These are phyloP conservation scores for Drosophila monieri DNA, from an alignment of 2,888 invertebrate genomes.

Conservation along the genomic window DNA sequence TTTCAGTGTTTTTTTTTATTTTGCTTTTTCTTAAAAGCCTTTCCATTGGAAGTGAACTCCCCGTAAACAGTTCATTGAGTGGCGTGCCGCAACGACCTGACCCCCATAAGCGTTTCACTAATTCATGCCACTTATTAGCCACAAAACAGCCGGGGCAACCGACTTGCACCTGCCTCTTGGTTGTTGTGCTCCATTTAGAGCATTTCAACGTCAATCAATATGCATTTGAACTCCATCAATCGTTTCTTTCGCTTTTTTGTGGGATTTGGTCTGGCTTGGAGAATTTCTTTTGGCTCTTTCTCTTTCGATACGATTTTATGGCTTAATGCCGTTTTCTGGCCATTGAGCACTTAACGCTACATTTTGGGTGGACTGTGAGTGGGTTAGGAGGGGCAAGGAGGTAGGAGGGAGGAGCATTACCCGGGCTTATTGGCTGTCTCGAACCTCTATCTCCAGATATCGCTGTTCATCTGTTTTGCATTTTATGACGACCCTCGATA, in stretches of 20 bases:
- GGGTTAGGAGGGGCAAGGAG: neutral
- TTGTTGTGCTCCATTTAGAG: slow-evolving; percentile 70
- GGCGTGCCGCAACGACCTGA: slow-evolving; percentile 63
- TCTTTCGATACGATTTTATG: slow-evolving; percentile 64
- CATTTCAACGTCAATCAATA: slow-evolving; percentile 80
- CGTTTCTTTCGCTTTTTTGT: slow-evolving; percentile 49
- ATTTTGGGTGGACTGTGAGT: slow-evolving; percentile 39
- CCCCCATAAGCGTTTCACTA: slow-evolving; percentile 79
- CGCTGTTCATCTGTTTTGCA: slow-evolving; percentile 65
- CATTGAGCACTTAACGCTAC: slow-evolving; percentile 79
- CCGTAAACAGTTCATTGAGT: slow-evolving; percentile 66
- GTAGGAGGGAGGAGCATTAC: slow-evolving; percentile 49
- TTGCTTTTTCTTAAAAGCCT: slow-evolving; percentile 60
- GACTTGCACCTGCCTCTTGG: slow-evolving; percentile 75
- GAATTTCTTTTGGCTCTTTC: slow-evolving; percentile 66
- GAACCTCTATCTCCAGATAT: slow-evolving; percentile 45
- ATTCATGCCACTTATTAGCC: slow-evolving; percentile 80
- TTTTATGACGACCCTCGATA: slow-evolving; percentile 57
- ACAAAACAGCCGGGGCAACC: slow-evolving; percentile 44
- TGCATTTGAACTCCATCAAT: slow-evolving; percentile 78
- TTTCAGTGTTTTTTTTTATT: slow-evolving; percentile 4
- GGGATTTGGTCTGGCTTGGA: slow-evolving; percentile 38
- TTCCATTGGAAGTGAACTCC: slow-evolving; percentile 38
- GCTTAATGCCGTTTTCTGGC: slow-evolving; percentile 78
- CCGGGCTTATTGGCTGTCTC: slow-evolving; percentile 65